Evolutionary conservation across 2,113 vertebrate species (phyloP).

Genomic region (Pedetes capensis): DNA sequence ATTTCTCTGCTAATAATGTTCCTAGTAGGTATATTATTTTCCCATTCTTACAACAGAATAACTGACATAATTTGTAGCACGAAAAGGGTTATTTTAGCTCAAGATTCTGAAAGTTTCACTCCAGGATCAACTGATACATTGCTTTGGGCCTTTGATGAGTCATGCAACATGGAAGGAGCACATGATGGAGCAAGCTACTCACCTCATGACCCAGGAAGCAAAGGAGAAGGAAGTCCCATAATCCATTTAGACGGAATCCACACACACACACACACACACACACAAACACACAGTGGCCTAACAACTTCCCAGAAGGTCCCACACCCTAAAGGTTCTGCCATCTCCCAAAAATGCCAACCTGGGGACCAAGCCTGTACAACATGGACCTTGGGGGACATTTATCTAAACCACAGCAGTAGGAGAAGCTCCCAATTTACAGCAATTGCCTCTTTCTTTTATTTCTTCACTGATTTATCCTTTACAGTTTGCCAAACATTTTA

Average conservation of each 20-base stretch:
- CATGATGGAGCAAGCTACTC: background rate
- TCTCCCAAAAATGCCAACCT: background rate
- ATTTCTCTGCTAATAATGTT: background rate
- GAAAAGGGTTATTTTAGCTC: background rate
- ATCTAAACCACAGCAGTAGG: background rate
- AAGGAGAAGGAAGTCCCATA: background rate
- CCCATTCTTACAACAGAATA: background rate
- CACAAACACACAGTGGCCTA: too few species aligned
- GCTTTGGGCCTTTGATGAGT: background rate
- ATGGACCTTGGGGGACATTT: background rate
- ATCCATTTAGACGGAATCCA: background rate
- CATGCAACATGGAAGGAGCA: background rate
- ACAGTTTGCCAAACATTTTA: background rate
- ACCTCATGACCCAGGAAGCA: background rate
- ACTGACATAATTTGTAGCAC: background rate
- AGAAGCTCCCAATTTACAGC: background rate
- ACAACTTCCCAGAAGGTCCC: background rate
- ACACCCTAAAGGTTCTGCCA: background rate
- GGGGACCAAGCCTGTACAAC: background rate
- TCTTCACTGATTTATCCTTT: background rate
- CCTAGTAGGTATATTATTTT: background rate
- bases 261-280: too few species aligned
- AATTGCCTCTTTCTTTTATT: background rate
- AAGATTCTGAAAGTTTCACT: background rate
- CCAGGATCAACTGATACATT: background rate